Evolutionary conservation across 2,797 vertebrate genomes (phyloP), one percentile per base, ranked within the genome.

Genomic region (Catharus ustulatus): DNA sequence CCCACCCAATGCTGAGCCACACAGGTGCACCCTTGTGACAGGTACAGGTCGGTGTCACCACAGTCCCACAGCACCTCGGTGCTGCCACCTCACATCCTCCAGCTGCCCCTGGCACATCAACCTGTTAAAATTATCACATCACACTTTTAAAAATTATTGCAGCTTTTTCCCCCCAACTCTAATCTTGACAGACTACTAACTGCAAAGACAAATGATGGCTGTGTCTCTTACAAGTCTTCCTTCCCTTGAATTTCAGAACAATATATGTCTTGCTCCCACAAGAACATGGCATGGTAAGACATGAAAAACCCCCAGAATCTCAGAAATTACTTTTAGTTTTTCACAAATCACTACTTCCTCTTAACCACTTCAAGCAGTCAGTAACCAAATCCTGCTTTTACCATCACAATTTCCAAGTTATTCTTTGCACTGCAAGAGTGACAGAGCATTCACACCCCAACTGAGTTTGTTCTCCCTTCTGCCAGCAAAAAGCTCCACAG

Each of bases 361-460:
- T 62, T 48, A 81, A 89, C 59, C 66, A 89, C 77, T 0, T 40
- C 27, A 85, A 92, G 46, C n/a, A 89, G 45, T 52, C 55, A 57
- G 66, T 59, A 85, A 92, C 45, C 40, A 88, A 91, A 84, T 91
- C 84, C 76, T 88, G 59, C 69, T 93, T 86, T 91, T 76, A 86
- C 67, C 59, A 91, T 76, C 63, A 79, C 83, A 61, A 74, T 90
- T 92, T 83, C 58, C 46, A 71, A 85, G 52, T 91, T 74, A 74
- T 24, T 78, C 62, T 74, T 66, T 71, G 73, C 58, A 59, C 36
- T 63, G 49, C 22, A 22, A 42, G 63, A 93, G 36, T 1, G 2
- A 79, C 30, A 54, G 52, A 2, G 2, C 27, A 77, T 82, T 76
- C 63, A 73, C 26, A 59, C 19, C 54, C 40, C 3, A 11, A 12